phyloP scores from a whole-genome alignment of 2,113 vertebrate species.

The Halichoeres trimaculatus region DNA sequence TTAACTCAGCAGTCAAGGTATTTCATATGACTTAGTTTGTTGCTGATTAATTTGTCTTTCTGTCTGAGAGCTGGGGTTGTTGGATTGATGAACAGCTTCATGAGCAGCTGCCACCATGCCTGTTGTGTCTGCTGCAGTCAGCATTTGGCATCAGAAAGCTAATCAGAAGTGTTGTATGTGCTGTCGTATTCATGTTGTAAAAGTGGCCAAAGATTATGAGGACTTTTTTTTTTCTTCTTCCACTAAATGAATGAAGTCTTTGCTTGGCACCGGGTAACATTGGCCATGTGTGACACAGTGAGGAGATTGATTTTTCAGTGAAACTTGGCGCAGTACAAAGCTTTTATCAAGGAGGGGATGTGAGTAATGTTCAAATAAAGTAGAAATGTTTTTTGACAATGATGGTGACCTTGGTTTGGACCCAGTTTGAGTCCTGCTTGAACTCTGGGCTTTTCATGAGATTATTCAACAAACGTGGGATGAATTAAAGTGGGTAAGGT shows the following conservation, averaged over 20 bases:
- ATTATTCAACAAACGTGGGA: not conserved
- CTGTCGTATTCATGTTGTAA: constrained; percentile 18
- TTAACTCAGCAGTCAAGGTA: not conserved
- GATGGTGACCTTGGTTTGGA: not conserved
- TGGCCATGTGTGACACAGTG: not conserved
- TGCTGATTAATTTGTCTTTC: not conserved
- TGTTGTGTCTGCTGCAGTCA: not conserved
- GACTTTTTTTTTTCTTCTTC: not conserved
- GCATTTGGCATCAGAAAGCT: constrained; percentile 3
- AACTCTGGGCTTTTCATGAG: not conserved
- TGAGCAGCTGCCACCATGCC: constrained; percentile 30
- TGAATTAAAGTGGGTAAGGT: not conserved
- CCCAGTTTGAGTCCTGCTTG: not conserved
- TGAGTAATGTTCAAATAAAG: not conserved
- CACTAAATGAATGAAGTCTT: not conserved
- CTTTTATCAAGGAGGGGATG: not conserved
- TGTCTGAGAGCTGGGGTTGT: constrained; percentile 6
- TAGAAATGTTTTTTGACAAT: too few species aligned
- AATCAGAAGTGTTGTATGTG: constrained; percentile 6
- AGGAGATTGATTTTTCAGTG: not conserved
- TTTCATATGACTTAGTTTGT: not conserved
- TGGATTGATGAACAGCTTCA: not conserved
- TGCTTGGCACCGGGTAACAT: constrained; percentile 12
- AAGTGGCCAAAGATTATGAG: constrained; percentile 21
- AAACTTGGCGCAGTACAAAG: not conserved